Percentiles rank a stretch among this genome's conserved stretches.
Conservation (phyloP, 2,797 vertebrate genomes). For the Diceros bicornis region DNA sequence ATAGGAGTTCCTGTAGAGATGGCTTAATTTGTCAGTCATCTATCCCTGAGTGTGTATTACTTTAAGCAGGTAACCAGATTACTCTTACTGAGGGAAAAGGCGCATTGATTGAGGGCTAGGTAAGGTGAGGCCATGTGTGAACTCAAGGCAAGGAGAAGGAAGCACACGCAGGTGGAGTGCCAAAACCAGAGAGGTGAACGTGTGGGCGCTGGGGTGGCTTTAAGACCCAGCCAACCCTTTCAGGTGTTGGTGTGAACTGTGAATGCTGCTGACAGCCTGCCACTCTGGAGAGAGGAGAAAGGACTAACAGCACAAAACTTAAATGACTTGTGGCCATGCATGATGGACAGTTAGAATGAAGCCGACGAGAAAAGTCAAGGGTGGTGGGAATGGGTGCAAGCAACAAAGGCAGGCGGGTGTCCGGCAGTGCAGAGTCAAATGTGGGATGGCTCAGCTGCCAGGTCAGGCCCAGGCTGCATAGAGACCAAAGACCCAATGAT, state of each 20-base stretch:
- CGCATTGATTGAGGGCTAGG: neutral
- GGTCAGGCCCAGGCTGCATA: neutral
- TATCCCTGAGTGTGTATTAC: neutral
- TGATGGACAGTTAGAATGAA: neutral
- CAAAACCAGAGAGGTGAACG: neutral
- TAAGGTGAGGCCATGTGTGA: neutral
- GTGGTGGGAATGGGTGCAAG: too few relatives aligned
- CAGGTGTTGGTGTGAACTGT: neutral
- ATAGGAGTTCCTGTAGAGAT: neutral
- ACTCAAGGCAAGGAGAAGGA: neutral
- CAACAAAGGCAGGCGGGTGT: neutral
- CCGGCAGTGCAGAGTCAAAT: rapidly evolving
- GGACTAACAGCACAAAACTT: neutral
- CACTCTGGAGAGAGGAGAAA: neutral
- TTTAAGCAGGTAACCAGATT: neutral
- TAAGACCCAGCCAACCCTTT: neutral
- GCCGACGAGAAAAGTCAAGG: neutral
- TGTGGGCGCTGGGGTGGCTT: neutral
- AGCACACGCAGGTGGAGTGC: rapidly evolving
- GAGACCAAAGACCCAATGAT: neutral
- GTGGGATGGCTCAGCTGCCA: neutral
- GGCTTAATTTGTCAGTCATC: neutral
- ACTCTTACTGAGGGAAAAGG: neutral
- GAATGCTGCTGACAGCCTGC: neutral
- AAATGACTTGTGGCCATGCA: neutral